Evolutionary conservation across 2,113 vertebrate species (phyloP), one percentile per base, ranked within the genome.

Genomic region (Theristicus caerulescens): DNA sequence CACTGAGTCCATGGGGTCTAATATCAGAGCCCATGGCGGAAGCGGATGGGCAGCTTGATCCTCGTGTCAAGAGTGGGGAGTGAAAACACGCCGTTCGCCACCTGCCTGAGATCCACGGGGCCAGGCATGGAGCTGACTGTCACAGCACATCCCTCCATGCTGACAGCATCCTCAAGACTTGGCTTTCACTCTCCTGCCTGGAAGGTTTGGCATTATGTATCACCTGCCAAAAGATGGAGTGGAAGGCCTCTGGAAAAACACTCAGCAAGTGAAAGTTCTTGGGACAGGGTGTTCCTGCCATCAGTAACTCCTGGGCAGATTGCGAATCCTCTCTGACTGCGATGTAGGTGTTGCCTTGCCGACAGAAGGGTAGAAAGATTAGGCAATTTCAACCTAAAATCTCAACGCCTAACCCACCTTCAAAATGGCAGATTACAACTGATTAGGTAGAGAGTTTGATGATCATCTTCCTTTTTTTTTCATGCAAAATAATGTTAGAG

Each of bases 401-500:
- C 25, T 52, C 71, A 54, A 11, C 70, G 21, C 31, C 22, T 32
- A 27, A 19, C 3, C 9, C 21, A 7, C 14, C 51, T 52, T 47
- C 18, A 13, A 57, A 82, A 26, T 1, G 24, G 4, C 2, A 31
- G 1, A 9, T 38, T 13, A 16, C 13, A 74, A 12, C 8, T 11
- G 6, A 58, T 18, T 12, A 16, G 11, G 11, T 7, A 20, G 2
- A 65, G 11, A 2, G 27, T 25, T 86, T 65, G 2, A 8, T 22
- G 3, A 0, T 8, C 0, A 0, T 17, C 6, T 44, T 42, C 5
- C 4, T 5, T 24, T 5, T 24, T 21, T 13, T 25, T 11, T 10
- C 4, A 3, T 27, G 9, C 3, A 19, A 76, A 49, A 49, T 40
- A 16, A 32, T 13, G 2, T 7, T 29, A 21, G 13, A 7, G 3